Conservation (phyloP, 2,888 invertebrate species). For the Synergus laeviventris region DNA sequence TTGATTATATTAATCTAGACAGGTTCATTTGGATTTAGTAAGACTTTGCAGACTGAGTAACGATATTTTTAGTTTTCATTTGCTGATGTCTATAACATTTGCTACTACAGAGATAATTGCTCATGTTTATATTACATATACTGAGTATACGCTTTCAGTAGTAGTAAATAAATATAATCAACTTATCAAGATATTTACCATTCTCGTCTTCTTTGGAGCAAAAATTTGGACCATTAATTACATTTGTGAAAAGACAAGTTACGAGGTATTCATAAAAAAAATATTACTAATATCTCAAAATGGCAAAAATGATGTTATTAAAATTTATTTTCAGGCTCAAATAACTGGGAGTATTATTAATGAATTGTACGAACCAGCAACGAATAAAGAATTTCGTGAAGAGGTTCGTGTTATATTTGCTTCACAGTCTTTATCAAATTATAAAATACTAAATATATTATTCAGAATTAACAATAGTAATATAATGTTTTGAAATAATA, state of each 20-base stretch:
- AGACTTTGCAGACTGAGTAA: background rate
- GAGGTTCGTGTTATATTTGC: background rate
- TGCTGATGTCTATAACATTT: background rate
- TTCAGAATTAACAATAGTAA: background rate
- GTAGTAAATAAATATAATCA: background rate
- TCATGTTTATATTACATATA: background rate
- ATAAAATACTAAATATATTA: background rate
- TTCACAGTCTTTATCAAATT: background rate
- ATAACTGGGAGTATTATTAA: conserved; percentile 61
- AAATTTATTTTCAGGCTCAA: conserved; percentile 50
- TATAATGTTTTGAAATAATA: background rate
- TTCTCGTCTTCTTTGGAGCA: conserved; percentile 44
- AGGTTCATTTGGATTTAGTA: conserved; percentile 6
- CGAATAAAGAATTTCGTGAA: conserved; percentile 52
- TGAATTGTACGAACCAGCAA: conserved; percentile 60
- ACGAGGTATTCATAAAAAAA: conserved; percentile 47
- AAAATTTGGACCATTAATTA: conserved; percentile 47
- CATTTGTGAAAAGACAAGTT: conserved; percentile 40
- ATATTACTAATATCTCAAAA: background rate
- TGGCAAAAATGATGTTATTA: background rate
- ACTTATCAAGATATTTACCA: conserved; percentile 9
- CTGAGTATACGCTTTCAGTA: no score
- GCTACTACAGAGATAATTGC: background rate
- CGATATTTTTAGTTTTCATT: conserved; percentile 3
- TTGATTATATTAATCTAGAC: background rate